These are phyloP conservation scores for Petrocephalus zakoni DNA, from an alignment of 2,113 vertebrate genomes.

Conservation along the genomic window DNA sequence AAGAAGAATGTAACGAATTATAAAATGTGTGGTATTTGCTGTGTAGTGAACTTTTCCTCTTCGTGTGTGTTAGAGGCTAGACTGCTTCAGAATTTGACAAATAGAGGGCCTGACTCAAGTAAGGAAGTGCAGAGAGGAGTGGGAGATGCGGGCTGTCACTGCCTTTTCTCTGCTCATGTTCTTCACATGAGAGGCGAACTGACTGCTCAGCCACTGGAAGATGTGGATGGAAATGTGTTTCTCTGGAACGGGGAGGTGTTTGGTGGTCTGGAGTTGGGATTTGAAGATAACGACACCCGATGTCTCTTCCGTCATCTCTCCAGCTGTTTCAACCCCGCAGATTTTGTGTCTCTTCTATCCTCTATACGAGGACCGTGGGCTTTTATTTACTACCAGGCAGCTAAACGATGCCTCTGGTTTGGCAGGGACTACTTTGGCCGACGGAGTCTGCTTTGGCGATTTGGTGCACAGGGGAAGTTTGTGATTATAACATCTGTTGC, in stretches of 20 bases:
- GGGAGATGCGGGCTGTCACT: conserved; percentile 48
- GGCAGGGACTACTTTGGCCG: conserved; percentile 91
- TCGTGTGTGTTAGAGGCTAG: conserved; percentile 33
- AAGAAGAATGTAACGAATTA: background rate
- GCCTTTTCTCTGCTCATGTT: conserved; percentile 83
- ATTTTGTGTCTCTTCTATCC: conserved; percentile 69
- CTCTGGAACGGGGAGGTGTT: conserved; percentile 96
- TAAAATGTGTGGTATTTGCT: conserved; percentile 93
- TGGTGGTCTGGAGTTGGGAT: conserved; percentile 61
- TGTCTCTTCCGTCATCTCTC: conserved; percentile 66
- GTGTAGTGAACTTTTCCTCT: conserved; percentile 56
- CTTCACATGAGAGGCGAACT: conserved; percentile 79
- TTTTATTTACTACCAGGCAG: conserved; percentile 82
- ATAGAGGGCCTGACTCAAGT: conserved; percentile 72
- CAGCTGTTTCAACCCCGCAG: conserved; percentile 52
- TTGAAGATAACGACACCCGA: conserved; percentile 74
- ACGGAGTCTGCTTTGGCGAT: conserved; percentile 85
- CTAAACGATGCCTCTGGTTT: conserved; percentile 78
- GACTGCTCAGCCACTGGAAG: conserved; percentile 77
- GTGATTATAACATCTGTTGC: conserved; percentile 75
- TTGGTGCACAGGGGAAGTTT: conserved; percentile 28
- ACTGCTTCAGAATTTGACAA: conserved; percentile 56
- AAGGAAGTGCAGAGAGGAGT: conserved; percentile 51
- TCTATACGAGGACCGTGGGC: conserved; percentile 78
- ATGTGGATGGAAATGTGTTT: conserved; percentile 68